Conservation (phyloP, 2,113 vertebrate species). For the Orientallactaga bullata region DNA sequence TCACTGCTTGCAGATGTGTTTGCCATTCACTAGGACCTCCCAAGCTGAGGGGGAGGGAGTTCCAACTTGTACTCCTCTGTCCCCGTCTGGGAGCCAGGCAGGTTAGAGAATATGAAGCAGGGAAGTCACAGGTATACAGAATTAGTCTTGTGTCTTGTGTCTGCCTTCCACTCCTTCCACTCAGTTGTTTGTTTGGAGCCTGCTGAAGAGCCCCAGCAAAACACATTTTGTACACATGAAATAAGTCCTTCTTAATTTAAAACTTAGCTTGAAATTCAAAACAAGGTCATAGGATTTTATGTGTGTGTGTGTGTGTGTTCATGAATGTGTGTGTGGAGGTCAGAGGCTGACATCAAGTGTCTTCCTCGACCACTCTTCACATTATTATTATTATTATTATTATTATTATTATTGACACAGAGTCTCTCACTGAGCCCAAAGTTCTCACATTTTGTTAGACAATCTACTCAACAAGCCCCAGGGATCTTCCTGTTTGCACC, state of each 20-base stretch:
- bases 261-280: no score
- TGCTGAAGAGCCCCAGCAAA: background rate
- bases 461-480: background rate
- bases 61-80: no score
- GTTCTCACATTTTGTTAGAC: background rate
- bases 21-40: background rate
- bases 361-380: no score
- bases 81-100: background rate
- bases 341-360: no score
- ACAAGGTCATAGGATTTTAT: no score
- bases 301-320: no score
- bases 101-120: background rate
- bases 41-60: background rate
- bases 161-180: background rate
- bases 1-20: background rate
- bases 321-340: no score
- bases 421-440: background rate
- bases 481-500: no score
- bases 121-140: background rate
- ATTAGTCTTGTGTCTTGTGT: background rate
- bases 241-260: background rate
- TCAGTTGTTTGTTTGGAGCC: background rate
- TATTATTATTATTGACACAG: background rate
- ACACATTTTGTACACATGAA: background rate
- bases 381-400: background rate